Conservation (phyloP, 2,113 vertebrate genomes). For the Malurus alboscapulatus region DNA sequence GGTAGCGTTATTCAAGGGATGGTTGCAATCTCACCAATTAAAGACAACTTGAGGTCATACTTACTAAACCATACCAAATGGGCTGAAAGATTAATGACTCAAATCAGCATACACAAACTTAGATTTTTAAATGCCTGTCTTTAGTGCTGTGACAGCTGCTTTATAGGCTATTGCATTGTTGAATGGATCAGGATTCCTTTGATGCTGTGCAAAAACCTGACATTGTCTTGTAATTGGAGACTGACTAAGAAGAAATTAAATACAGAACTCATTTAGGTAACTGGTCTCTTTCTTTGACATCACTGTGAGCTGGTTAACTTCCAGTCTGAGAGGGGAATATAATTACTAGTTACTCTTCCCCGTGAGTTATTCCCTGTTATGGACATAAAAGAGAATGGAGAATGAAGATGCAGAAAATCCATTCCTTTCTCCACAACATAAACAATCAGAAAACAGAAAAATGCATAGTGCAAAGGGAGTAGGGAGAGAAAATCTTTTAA, state of each 20-base stretch:
- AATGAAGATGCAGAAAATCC: background rate
- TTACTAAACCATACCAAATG: background rate
- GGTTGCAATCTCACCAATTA: background rate
- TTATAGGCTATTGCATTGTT: background rate
- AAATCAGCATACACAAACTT: background rate
- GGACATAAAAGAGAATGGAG: background rate
- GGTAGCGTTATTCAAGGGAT: background rate
- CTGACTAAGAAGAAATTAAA: constrained; percentile 1
- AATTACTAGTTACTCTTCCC: background rate
- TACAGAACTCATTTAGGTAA: background rate
- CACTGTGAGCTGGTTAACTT: background rate
- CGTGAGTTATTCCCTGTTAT: background rate
- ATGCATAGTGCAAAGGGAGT: background rate
- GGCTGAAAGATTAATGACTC: background rate
- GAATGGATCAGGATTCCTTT: constrained; percentile 2
- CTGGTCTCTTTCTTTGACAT: background rate
- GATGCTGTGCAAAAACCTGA: background rate
- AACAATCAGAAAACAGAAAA: background rate
- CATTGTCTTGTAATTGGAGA: background rate
- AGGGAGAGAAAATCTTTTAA: background rate
- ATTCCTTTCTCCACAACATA: background rate
- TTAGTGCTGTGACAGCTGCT: constrained; percentile 30
- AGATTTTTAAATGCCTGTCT: background rate
- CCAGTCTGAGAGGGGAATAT: background rate
- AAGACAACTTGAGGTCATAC: background rate